Conservation (phyloP, 1,140 invertebrate species). For the Drosophila aff. region DNA sequence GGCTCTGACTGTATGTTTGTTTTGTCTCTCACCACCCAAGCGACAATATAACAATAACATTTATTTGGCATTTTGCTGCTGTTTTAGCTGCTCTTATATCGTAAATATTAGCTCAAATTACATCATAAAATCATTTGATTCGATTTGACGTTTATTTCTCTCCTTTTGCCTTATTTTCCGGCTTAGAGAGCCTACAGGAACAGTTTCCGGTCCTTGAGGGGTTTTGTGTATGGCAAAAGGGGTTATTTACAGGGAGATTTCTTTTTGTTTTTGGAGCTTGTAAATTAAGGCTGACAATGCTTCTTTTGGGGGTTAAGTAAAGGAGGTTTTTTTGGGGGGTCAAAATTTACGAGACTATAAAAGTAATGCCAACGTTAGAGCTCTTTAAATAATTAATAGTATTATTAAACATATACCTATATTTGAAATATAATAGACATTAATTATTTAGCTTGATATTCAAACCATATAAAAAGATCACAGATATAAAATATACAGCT, state of each 20-base stretch:
- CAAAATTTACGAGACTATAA: slow-evolving; percentile 8
- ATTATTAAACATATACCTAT: no score
- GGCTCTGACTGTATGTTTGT: slow-evolving; percentile 22
- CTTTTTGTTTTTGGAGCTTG: background rate
- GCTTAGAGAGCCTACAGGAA: slow-evolving; percentile 30
- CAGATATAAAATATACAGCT: background rate
- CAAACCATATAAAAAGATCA: no score
- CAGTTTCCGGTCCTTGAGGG: slow-evolving; percentile 33
- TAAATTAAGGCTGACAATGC: slow-evolving; percentile 23
- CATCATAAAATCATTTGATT: slow-evolving; percentile 85
- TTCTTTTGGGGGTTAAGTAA: background rate
- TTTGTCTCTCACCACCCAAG: slow-evolving; percentile 75
- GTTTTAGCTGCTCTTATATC: slow-evolving; percentile 84
- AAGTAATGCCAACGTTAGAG: background rate
- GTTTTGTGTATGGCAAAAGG: slow-evolving; percentile 21
- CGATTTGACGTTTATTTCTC: slow-evolving; percentile 85
- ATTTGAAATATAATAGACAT: no score
- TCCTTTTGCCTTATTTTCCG: slow-evolving; percentile 31
- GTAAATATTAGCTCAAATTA: slow-evolving; percentile 85
- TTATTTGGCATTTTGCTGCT: slow-evolving; percentile 84
- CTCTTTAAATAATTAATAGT: background rate
- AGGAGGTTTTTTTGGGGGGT: background rate
- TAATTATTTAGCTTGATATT: no score
- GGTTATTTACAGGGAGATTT: background rate
- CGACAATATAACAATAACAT: slow-evolving; percentile 85